Evolutionary conservation across 1,140 invertebrate genomes (phyloP), one percentile per base, ranked within the genome.

Genomic region (Araneus ventricosus): DNA sequence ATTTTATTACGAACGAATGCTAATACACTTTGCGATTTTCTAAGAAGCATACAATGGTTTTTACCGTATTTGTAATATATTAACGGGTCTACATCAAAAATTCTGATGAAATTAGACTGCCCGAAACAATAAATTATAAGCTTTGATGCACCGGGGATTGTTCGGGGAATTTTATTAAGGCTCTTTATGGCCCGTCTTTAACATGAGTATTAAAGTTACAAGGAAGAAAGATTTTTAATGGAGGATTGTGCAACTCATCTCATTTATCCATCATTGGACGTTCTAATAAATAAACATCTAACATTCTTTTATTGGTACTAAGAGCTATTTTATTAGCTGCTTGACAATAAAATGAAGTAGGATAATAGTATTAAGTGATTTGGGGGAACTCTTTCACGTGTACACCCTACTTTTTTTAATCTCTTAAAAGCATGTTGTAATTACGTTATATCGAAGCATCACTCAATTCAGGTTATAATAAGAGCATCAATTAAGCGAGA

Each of bases 321-420:
- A 80, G 88, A 90, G 88, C 70, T 90, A 80, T 80, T 82, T 90
- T 90, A 90, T 79, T 79, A 80, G 88, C 70, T 80, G 27, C 70
- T 20, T 34, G 39, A 37, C 52, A 82, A 82, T 82, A 90, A 90
- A 90, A 82, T 80, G 27, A 61, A 82, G 88, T 90, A 59, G 70
- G 45, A 39, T 90, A 80, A 61, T 82, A 59, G 88, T 45, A 79
- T 80, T 90, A 90, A 90, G 88, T 90, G 70, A 80, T 90, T 61
- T 80, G 41, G 22, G 45, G 22, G 24, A n/a, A n/a, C 27, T 86
- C 84, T 70, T 88, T 88, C 41, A 88, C 86, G 37, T 70, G 39
- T 88, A 59, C 63, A 30, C n/a, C 14, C 67, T 45, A 52, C 70
- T n/a, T 59, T 52, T 90, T 90, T 90, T 90, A 90, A 90, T 90